Evolutionary conservation across 2,888 invertebrate genomes (phyloP).

Genomic region (Pollenia angustigena): DNA sequence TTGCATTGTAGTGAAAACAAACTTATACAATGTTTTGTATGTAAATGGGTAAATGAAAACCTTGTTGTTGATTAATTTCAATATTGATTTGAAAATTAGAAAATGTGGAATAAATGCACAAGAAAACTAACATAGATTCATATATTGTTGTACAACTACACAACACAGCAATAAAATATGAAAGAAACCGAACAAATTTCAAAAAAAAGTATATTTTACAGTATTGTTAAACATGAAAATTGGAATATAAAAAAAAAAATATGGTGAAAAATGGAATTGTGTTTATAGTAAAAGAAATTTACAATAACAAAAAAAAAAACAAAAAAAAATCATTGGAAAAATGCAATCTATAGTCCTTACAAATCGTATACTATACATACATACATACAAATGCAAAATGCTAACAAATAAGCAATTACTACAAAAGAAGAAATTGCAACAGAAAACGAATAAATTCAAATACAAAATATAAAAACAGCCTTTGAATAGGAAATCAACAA

Average conservation of each 20-base stretch:
- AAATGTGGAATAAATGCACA: slow-evolving; percentile 50
- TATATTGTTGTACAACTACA: not conserved
- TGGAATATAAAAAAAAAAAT: slow-evolving; percentile 31
- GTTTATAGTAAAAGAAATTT: slow-evolving; percentile 42
- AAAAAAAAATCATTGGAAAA: slow-evolving; percentile 24
- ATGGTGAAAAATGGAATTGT: slow-evolving; percentile 22
- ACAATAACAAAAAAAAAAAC: slow-evolving; percentile 10
- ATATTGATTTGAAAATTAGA: slow-evolving; percentile 73
- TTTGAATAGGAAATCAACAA: slow-evolving; percentile 60
- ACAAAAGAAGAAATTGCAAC: slow-evolving; percentile 39
- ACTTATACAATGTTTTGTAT: slow-evolving; percentile 40
- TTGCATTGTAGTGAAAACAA: slow-evolving; percentile 63
- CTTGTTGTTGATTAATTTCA: slow-evolving; percentile 72
- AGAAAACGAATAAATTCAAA: slow-evolving; percentile 44
- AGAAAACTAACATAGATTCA: slow-evolving; percentile 17
- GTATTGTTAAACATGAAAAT: slow-evolving; percentile 52
- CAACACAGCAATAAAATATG: slow-evolving; percentile 55
- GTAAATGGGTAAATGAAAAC: slow-evolving; percentile 63
- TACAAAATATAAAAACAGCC: slow-evolving; percentile 11
- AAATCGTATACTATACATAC: not conserved
- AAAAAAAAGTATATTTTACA: slow-evolving; percentile 50
- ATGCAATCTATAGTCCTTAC: slow-evolving; percentile 64
- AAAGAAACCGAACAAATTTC: slow-evolving; percentile 57
- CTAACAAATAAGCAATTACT: slow-evolving; percentile 56
- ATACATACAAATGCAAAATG: slow-evolving; percentile 26